Evolutionary conservation across 2,113 vertebrate genomes (phyloP).

Genomic region (Vidua macroura): DNA sequence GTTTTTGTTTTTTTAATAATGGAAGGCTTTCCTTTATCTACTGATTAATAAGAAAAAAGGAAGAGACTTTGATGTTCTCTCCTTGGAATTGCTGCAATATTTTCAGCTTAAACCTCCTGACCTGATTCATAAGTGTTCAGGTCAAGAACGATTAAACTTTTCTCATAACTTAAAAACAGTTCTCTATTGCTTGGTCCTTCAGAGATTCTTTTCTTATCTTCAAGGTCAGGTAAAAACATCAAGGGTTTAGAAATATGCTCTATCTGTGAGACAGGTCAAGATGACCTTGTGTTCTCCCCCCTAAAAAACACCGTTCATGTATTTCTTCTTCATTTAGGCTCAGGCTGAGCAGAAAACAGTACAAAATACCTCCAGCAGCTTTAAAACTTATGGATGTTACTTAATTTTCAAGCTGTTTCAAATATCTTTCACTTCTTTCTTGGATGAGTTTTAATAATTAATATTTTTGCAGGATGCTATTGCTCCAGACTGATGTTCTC

Average conservation of each 20-base stretch:
- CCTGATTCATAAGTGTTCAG: neutral
- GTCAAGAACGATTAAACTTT: slow-evolving; percentile 11
- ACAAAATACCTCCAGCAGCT: neutral
- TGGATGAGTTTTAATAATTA: neutral
- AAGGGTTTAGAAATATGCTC: neutral
- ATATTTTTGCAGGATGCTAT: neutral
- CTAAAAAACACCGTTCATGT: neutral
- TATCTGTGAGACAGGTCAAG: neutral
- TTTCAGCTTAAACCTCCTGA: neutral
- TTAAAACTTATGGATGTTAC: neutral
- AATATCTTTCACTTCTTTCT: neutral
- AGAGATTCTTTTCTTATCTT: slow-evolving; percentile 34
- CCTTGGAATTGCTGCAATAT: slow-evolving; percentile 1
- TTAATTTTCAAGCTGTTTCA: neutral
- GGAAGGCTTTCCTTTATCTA: neutral
- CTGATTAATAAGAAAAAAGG: neutral
- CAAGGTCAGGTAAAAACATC: slow-evolving; percentile 42
- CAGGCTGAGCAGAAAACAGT: neutral
- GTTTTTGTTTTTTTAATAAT: neutral
- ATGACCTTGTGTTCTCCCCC: neutral
- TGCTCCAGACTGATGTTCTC: neutral
- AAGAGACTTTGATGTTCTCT: neutral
- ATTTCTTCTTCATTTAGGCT: neutral
- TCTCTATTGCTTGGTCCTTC: neutral
- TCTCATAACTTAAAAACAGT: neutral